These are phyloP conservation scores for Contarinia nasturtii DNA, from an alignment of 1,140 invertebrate genomes.

Conservation along the genomic window DNA sequence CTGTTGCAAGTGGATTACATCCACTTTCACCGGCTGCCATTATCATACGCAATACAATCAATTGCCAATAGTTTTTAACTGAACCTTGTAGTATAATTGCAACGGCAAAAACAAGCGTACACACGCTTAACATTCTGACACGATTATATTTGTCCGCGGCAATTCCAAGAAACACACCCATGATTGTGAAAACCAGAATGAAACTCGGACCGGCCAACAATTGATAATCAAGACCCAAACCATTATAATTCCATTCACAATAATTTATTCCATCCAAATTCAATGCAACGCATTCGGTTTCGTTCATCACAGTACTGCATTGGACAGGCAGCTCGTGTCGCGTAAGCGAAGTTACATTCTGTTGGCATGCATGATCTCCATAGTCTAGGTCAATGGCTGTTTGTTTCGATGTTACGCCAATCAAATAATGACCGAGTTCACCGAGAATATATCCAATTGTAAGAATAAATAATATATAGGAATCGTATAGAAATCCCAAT, in stretches of 20 bases:
- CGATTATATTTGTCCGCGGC: slow-evolving; percentile 63
- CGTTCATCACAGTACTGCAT: slow-evolving; percentile 29
- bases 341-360: slow-evolving; percentile 39
- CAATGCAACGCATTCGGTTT: slow-evolving; percentile 6
- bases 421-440: slow-evolving; percentile 71
- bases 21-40: slow-evolving; percentile 76
- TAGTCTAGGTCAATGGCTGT: slow-evolving; percentile 70
- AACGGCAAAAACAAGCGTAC: slow-evolving; percentile 59
- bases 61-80: slow-evolving; percentile 77
- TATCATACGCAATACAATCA: slow-evolving; percentile 68
- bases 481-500: slow-evolving; percentile 45
- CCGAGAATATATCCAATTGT: slow-evolving; percentile 65
- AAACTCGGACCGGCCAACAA: slow-evolving; percentile 80
- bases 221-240: slow-evolving; percentile 79
- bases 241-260: slow-evolving; percentile 86
- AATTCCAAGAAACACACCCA: slow-evolving; percentile 68
- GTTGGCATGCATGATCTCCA: slow-evolving; percentile 70
- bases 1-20: slow-evolving; percentile 73
- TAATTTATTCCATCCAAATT: no score
- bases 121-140: slow-evolving; percentile 51
- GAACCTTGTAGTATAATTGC: slow-evolving; percentile 67
- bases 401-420: slow-evolving; percentile 70
- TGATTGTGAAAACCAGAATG: slow-evolving; percentile 75
- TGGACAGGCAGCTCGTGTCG: slow-evolving; percentile 36
- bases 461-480: slow-evolving; percentile 55